Percentiles rank a stretch among this genome's conserved stretches.
phyloP scores from a whole-genome alignment of 1,140 invertebrate genomes.

The Cyclina sinensis region DNA sequence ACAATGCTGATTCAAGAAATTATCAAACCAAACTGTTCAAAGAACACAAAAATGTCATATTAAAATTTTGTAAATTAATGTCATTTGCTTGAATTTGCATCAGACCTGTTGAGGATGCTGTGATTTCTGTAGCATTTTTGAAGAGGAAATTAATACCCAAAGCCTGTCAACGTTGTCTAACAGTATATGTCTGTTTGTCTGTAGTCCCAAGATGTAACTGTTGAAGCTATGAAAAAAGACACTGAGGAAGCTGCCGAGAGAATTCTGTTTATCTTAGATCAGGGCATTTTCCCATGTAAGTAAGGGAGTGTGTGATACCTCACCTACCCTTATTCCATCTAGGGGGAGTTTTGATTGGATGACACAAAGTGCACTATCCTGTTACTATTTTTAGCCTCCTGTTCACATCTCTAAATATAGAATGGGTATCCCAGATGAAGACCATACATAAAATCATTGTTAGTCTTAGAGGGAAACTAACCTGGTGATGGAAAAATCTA shows the following conservation, averaged over 20 bases:
- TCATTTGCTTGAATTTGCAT: too few species aligned
- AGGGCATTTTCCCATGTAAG: slow-evolving; percentile 64
- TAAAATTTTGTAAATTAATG: too few species aligned
- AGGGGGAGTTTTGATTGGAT: background rate
- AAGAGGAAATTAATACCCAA: too few species aligned
- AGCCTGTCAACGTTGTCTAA: background rate
- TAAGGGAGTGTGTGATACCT: slow-evolving; percentile 32
- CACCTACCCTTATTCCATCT: slow-evolving; percentile 14
- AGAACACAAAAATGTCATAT: too few species aligned
- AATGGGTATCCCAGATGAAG: background rate
- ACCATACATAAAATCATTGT: slow-evolving; percentile 6
- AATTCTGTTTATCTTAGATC: slow-evolving; percentile 59
- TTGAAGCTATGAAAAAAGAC: slow-evolving; percentile 20
- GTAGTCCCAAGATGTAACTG: slow-evolving; percentile 56
- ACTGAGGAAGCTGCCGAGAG: slow-evolving; percentile 53
- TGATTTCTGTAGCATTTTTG: too few species aligned
- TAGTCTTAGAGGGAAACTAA: background rate
- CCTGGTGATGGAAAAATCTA: background rate
- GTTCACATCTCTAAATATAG: background rate
- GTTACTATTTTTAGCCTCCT: background rate
- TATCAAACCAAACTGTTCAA: too few species aligned
- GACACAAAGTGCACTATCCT: background rate
- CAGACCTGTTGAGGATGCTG: too few species aligned
- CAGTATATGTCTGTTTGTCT: background rate
- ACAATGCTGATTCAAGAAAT: too few species aligned